A percentile compares a stretch with the other conserved stretches of the same genome.
phyloP scores from a whole-genome alignment of 1,140 invertebrate species.

The Cephus cinctus region DNA sequence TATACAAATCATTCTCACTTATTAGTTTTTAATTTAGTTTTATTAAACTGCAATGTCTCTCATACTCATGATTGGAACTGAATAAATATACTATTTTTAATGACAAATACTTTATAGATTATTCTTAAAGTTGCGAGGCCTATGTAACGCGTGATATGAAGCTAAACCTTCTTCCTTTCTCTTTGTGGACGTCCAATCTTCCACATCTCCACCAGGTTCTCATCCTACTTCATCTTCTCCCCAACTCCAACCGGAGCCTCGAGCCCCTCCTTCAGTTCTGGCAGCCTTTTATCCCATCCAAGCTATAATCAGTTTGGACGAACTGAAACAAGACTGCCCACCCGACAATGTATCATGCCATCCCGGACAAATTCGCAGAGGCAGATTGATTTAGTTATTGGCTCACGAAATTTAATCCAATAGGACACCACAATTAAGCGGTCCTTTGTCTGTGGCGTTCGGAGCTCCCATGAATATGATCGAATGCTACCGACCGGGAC shows the following conservation, averaged over 20 bases:
- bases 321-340: conserved; percentile 6
- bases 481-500: background rate
- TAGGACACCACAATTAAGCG: conserved; percentile 4
- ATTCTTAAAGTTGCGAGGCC: no score
- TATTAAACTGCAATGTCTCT: no score
- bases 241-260: background rate
- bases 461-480: background rate
- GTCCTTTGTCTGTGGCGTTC: conserved; percentile 3
- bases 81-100: no score
- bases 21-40: no score
- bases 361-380: conserved; percentile 5
- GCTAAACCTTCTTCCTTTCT: background rate
- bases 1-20: no score
- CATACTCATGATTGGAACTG: no score
- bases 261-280: background rate
- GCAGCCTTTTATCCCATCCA: conserved; percentile 1
- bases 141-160: background rate
- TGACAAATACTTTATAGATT: no score
- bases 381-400: conserved; percentile 7
- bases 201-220: no score
- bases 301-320: conserved; percentile 10
- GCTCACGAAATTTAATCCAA: conserved; percentile 1
- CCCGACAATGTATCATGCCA: conserved; percentile 8
- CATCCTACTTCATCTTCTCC: no score
- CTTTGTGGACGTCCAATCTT: no score